These are phyloP conservation scores for Zootermopsis nevadensis DNA, from an alignment of 2,888 invertebrate genomes.

Conservation along the genomic window DNA sequence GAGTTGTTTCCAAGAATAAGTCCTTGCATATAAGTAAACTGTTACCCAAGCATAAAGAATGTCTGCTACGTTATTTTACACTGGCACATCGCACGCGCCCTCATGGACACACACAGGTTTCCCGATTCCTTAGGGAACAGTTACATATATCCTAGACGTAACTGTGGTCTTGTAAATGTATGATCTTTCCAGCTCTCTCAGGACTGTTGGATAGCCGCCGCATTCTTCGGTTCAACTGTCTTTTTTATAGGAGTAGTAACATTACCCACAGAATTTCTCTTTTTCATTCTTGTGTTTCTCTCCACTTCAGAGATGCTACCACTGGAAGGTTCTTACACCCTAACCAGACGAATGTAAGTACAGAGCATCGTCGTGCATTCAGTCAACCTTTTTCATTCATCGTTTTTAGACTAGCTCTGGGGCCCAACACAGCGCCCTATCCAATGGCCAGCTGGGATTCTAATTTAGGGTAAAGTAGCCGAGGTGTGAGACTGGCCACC, in stretches of 20 bases:
- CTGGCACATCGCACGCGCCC: constrained; percentile 32
- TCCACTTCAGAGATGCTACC: not conserved
- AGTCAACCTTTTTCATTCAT: too few species aligned
- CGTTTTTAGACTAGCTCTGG: too few species aligned
- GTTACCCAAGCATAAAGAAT: not conserved
- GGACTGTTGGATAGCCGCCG: not conserved
- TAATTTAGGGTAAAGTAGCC: too few species aligned
- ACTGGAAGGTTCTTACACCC: too few species aligned
- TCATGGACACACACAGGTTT: not conserved
- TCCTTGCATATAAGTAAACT: not conserved
- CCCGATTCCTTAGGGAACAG: constrained; percentile 28
- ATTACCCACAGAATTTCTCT: not conserved
- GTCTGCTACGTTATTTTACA: constrained; percentile 33
- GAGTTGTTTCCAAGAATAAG: too few species aligned
- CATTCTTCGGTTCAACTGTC: not conserved
- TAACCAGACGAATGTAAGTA: too few species aligned
- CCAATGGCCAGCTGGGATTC: too few species aligned
- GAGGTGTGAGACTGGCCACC: too few species aligned
- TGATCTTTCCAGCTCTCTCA: constrained; percentile 6
- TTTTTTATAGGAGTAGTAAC: not conserved
- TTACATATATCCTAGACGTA: constrained; percentile 38
- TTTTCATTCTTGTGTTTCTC: not conserved
- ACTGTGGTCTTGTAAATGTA: constrained; percentile 24
- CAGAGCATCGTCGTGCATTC: too few species aligned
- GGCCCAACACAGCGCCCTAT: too few species aligned